phyloP scores from a whole-genome alignment of 2,797 vertebrate species.

The Neoniphon sammara region DNA sequence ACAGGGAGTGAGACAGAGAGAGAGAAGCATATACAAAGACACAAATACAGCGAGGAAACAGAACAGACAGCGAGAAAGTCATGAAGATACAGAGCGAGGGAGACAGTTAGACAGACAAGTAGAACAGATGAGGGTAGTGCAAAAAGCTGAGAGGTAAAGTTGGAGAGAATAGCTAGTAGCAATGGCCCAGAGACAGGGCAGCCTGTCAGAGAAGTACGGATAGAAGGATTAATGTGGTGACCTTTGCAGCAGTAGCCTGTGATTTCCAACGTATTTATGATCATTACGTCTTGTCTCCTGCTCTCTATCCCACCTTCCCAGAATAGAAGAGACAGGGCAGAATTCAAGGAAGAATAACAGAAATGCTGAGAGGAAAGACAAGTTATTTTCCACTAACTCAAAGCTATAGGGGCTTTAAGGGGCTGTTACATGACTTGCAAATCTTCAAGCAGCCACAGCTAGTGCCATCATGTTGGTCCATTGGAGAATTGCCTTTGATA shows the following conservation, averaged over 20 bases:
- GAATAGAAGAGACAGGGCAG: not conserved
- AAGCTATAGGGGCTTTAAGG: too few relatives aligned
- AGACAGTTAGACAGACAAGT: not conserved
- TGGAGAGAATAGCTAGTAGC: not conserved
- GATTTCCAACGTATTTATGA: conserved; percentile 66
- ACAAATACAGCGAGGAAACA: too few relatives aligned
- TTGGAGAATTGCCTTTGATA: too few relatives aligned
- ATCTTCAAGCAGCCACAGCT: too few relatives aligned
- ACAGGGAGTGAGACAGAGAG: conserved; percentile 1
- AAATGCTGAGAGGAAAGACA: not conserved
- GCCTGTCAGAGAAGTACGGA: conserved; percentile 20
- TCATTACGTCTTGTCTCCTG: conserved; percentile 53
- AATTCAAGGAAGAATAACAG: not conserved
- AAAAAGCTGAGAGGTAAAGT: not conserved
- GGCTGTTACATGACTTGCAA: too few relatives aligned
- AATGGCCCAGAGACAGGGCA: not conserved
- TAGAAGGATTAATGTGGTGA: conserved; percentile 64
- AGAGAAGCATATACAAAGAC: too few relatives aligned
- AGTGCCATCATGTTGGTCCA: too few relatives aligned
- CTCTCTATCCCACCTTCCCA: conserved; percentile 26
- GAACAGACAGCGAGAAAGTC: not conserved
- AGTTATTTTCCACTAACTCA: too few relatives aligned
- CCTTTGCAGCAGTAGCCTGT: conserved; percentile 61
- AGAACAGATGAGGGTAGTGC: not conserved
- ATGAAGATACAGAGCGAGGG: not conserved